These are phyloP conservation scores for Sceloporus undulatus DNA, from an alignment of 2,113 vertebrate genomes.

Conservation along the genomic window DNA sequence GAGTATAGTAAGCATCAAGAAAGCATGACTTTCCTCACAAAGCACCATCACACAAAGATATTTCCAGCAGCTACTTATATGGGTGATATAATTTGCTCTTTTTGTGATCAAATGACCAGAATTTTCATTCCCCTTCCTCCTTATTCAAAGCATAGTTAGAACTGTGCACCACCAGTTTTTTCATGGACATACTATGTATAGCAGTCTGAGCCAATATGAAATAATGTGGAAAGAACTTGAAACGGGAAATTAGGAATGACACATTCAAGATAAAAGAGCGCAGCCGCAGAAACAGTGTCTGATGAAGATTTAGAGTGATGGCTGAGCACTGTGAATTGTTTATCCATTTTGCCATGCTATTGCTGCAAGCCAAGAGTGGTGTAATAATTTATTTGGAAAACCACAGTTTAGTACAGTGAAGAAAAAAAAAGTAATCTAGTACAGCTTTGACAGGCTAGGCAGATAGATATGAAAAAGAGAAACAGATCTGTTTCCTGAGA, in stretches of 20 bases:
- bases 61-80: neutral
- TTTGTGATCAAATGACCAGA: neutral
- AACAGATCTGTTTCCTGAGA: conserved; percentile 66
- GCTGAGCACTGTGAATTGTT: conserved; percentile 60
- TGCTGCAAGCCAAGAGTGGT: conserved; percentile 65
- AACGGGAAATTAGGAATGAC: conserved; percentile 64
- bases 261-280: conserved; percentile 65
- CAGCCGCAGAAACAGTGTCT: conserved; percentile 51
- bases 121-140: neutral
- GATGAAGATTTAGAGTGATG: conserved; percentile 72
- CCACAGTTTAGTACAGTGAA: conserved; percentile 70
- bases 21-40: neutral
- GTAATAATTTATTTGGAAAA: conserved; percentile 76
- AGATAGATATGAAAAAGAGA: conserved; percentile 72
- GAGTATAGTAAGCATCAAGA: too few species aligned
- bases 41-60: neutral
- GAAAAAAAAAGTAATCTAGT: conserved; percentile 60
- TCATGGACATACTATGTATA: conserved; percentile 8
- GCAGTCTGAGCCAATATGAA: conserved; percentile 60
- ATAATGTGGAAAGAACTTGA: conserved; percentile 53
- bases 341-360: conserved; percentile 62
- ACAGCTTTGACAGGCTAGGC: conserved; percentile 57
- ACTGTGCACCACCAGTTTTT: conserved; percentile 23
- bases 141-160: conserved; percentile 7
- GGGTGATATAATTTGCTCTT: neutral